Evolutionary conservation across 2,797 vertebrate genomes (phyloP).

Genomic region (Margarornis squamiger): DNA sequence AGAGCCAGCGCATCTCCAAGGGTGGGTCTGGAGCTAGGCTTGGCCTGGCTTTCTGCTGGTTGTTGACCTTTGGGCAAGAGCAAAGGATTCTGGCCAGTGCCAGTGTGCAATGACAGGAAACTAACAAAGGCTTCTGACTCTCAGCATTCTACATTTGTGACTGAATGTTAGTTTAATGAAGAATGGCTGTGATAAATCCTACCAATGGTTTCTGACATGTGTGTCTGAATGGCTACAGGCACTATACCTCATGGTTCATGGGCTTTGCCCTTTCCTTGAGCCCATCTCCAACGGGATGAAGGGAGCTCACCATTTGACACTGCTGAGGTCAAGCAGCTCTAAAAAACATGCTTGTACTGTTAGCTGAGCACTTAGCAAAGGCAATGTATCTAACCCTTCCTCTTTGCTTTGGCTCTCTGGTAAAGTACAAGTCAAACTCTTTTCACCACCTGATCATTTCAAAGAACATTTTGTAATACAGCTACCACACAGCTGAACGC

Average conservation of each 20-base stretch:
- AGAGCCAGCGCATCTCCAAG: background rate
- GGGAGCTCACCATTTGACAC: background rate
- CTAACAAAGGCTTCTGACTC: background rate
- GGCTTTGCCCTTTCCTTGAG: background rate
- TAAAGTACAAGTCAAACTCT: slow-evolving; percentile 23
- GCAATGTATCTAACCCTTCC: background rate
- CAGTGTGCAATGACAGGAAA: background rate
- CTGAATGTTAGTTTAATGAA: background rate
- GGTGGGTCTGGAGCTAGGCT: background rate
- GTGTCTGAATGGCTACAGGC: background rate
- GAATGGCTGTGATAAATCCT: background rate
- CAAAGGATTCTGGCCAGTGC: background rate
- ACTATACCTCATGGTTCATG: background rate
- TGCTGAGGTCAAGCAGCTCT: background rate
- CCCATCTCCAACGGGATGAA: background rate
- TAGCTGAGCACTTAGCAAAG: background rate
- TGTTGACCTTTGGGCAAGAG: background rate
- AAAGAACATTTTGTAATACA: slow-evolving; percentile 46
- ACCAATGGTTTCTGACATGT: accelerated
- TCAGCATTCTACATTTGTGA: background rate
- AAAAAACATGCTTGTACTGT: background rate
- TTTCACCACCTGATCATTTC: background rate
- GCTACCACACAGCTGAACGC: background rate
- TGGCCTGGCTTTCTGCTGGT: background rate
- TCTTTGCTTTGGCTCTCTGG: slow-evolving; percentile 7